phyloP scores from a whole-genome alignment of 2,797 vertebrate species.

The Buceros bicornis region DNA sequence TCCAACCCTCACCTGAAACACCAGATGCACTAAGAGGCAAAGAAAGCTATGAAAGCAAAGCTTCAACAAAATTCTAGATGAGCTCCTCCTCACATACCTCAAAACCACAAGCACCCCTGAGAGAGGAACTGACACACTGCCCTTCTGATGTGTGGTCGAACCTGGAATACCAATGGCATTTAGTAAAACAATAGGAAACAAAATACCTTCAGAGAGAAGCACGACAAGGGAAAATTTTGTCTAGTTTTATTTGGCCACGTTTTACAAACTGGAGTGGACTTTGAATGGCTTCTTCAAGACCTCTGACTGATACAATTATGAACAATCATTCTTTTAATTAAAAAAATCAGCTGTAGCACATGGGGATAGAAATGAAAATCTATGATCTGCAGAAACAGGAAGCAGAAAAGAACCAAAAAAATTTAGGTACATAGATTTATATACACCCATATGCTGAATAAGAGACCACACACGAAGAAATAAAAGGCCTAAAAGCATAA shows the following conservation, averaged over 20 bases:
- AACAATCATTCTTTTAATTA: neutral
- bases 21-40: neutral
- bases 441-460: neutral
- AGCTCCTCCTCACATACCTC: neutral
- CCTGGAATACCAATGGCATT: rapidly evolving
- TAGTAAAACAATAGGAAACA: neutral
- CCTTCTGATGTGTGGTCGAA: rapidly evolving
- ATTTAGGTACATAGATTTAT: neutral
- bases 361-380: neutral
- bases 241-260: neutral
- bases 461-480: neutral
- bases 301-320: neutral
- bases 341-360: neutral
- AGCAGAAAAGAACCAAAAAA: neutral
- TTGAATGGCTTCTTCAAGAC: neutral
- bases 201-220: neutral
- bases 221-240: neutral
- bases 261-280: neutral
- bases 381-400: neutral
- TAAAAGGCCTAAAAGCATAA: neutral
- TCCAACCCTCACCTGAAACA: neutral
- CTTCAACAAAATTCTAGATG: neutral
- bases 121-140: neutral
- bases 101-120: neutral
- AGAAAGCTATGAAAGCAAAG: neutral